phyloP scores from a whole-genome alignment of 2,888 invertebrate species.

The Polietes domitor region DNA sequence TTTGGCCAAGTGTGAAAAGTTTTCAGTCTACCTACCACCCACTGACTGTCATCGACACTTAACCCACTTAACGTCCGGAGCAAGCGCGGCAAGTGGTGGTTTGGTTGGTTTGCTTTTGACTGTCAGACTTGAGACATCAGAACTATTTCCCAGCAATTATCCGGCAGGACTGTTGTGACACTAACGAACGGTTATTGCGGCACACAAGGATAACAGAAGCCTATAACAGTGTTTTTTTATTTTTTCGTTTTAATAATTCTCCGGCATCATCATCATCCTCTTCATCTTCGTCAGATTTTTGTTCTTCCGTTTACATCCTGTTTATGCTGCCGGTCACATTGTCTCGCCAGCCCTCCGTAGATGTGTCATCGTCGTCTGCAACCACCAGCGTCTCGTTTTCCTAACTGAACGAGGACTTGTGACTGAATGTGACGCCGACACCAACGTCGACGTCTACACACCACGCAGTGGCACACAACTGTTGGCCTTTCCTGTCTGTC shows the following conservation, averaged over 20 bases:
- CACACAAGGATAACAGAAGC: not conserved
- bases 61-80: not conserved
- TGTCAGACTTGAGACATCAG: not conserved
- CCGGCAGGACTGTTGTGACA: conserved; percentile 16
- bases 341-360: not conserved
- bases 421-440: conserved; percentile 4
- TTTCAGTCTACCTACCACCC: not conserved
- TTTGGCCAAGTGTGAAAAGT: conserved; percentile 16
- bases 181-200: not conserved
- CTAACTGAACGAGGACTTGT: not conserved
- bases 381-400: not conserved
- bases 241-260: not conserved
- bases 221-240: too few species aligned
- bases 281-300: not conserved
- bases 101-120: too few species aligned
- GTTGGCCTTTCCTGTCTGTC: conserved; percentile 20
- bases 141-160: conserved; percentile 20
- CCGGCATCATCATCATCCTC: not conserved
- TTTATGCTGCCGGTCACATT: not conserved
- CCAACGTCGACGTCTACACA: not conserved
- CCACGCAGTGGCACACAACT: not conserved
- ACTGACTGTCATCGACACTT: not conserved
- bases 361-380: conserved; percentile 26
- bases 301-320: conserved; percentile 20
- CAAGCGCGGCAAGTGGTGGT: not conserved